Evolutionary conservation across 2,113 vertebrate species (phyloP).

Genomic region (Meles meles): DNA sequence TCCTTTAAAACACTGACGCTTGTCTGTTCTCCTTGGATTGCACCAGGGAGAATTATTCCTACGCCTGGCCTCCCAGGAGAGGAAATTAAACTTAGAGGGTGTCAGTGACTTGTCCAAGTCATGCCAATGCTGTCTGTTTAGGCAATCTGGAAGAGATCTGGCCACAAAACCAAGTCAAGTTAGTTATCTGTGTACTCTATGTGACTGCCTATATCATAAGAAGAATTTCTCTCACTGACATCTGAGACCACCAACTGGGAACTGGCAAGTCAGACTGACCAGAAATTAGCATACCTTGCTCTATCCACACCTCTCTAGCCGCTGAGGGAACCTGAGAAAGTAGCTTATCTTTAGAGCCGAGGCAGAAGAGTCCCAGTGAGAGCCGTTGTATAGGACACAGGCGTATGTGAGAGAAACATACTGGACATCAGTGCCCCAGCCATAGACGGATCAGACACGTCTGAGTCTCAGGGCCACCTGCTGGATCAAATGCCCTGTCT

Average conservation of each 20-base stretch:
- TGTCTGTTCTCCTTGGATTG: constrained; percentile 38
- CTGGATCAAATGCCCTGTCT: not conserved
- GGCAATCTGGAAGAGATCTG: not conserved
- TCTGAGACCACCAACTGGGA: not conserved
- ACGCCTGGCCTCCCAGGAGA: not conserved
- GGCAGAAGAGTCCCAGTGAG: not conserved
- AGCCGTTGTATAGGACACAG: not conserved
- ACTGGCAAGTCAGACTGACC: not conserved
- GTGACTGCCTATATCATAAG: not conserved
- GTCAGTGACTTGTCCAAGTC: constrained; percentile 32
- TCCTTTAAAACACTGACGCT: constrained; percentile 43
- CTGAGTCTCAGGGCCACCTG: not conserved
- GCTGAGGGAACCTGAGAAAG: not conserved
- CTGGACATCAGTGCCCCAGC: not conserved
- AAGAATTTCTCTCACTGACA: constrained; percentile 18
- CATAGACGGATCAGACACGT: not conserved
- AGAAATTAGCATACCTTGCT: constrained; percentile 4
- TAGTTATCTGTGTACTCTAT: not conserved
- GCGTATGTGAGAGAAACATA: too few species aligned
- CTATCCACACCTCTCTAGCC: not conserved
- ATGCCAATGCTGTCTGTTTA: not conserved
- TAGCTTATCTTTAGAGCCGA: not conserved
- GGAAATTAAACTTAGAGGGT: constrained; percentile 15
- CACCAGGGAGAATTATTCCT: constrained; percentile 29
- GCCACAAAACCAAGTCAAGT: not conserved